phyloP scores from a whole-genome alignment of 1,140 invertebrate species.

The Hetaerina americana region DNA sequence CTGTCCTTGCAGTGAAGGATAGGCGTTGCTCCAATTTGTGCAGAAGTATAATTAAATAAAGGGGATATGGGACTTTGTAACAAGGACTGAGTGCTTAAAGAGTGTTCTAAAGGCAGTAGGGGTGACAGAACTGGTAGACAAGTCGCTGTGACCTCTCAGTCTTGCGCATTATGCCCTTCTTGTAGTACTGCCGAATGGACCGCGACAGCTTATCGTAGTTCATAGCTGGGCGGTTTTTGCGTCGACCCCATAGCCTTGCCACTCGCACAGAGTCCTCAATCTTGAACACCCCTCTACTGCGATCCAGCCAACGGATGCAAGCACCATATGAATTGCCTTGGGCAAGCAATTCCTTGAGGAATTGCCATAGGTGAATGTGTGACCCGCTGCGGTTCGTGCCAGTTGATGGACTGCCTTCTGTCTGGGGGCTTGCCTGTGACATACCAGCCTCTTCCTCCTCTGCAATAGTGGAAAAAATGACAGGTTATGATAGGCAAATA shows the following conservation, averaged over 20 bases:
- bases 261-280: conserved; percentile 97
- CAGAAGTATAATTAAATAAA: background rate
- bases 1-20: background rate
- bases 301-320: conserved; percentile 93
- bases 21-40: background rate
- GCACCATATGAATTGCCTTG: conserved; percentile 74
- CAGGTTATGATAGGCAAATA: too few species aligned
- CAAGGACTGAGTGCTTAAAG: background rate
- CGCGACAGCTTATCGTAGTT: conserved; percentile 98
- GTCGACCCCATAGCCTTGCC: conserved; percentile 87
- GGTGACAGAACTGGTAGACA: conserved; percentile 97
- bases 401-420: conserved; percentile 6
- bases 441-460: background rate
- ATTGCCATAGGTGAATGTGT: conserved; percentile 99
- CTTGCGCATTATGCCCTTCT: conserved; percentile 99
- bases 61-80: background rate
- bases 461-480: background rate
- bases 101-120: conserved; percentile 62
- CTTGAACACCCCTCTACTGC: conserved; percentile 91
- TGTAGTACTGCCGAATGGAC: conserved; percentile 98
- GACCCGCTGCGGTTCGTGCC: conserved; percentile 43
- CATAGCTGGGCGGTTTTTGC: conserved; percentile 97
- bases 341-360: conserved; percentile 87
- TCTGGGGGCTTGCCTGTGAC: background rate
- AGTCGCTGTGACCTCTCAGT: conserved; percentile 93